These are phyloP conservation scores for Gnathonemus longibarbis DNA, from an alignment of 2,113 vertebrate genomes.

Conservation along the genomic window DNA sequence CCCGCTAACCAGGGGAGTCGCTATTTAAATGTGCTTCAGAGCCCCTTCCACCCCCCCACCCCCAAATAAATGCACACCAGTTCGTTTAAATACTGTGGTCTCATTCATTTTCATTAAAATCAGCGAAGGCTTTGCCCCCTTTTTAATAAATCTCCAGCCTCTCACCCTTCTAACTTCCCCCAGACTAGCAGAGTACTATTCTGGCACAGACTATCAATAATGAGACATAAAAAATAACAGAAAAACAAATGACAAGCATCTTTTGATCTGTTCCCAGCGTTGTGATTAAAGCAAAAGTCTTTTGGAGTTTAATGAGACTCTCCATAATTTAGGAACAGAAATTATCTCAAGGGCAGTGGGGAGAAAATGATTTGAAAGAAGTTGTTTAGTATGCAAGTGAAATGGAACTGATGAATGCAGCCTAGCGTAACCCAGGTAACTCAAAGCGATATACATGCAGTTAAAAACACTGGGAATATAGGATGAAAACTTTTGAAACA, in stretches of 20 bases:
- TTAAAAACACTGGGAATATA: background rate
- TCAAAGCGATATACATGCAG: background rate
- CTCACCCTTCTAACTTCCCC: background rate
- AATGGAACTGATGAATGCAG: background rate
- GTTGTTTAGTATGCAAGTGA: background rate
- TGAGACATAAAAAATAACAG: background rate
- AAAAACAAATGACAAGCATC: conserved; percentile 5
- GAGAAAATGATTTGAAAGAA: background rate
- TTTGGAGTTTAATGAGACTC: conserved; percentile 5
- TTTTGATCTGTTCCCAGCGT: conserved; percentile 7
- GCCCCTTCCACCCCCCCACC: background rate
- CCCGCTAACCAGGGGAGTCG: background rate
- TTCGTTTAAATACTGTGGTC: background rate
- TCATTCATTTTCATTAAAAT: background rate
- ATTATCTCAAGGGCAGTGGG: background rate
- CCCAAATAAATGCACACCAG: background rate
- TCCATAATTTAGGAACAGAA: conserved; percentile 3
- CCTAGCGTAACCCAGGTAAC: background rate
- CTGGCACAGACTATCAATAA: background rate
- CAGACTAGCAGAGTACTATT: background rate
- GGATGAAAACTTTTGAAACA: background rate
- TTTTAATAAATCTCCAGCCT: background rate
- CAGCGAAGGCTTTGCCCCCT: background rate
- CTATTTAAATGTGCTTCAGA: background rate
- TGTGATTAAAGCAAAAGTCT: conserved; percentile 5